Base-by-base conservation (phyloP, 2,113 vertebrate species). In the Pterocles gutturalis region DNA sequence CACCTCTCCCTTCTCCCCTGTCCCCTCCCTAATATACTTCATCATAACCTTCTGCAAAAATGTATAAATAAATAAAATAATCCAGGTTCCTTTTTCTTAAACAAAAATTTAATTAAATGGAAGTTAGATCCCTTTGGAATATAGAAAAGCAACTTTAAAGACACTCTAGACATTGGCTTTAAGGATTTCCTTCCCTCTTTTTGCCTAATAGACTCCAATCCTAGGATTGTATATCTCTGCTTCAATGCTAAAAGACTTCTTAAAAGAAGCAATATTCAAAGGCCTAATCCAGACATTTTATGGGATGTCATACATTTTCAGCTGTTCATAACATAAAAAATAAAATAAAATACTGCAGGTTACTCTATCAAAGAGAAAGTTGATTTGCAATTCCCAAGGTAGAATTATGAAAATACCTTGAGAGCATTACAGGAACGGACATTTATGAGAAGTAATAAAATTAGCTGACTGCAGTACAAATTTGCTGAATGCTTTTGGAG, bases 371-470 rank as follows among this genome's bases (percentile, higher is more conserved):
- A 97, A 96, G 93, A 93, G 86, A 95, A 96, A 91, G 86, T 73
- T 96, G 97, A 95, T 96, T 95, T 96, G 95, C 91, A 97, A 97
- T 96, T 97, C 97, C 95, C 97, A 87, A 62, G 90, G 88, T 84
- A 89, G 94, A 98, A 95, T 97, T 96, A 96, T 97, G 96, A 95
- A 97, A 97, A 96, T 97, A 94, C 95, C 96, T 96, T 92, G 95
- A 97, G 95, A 97, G 89, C 94, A 93, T 94, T 96, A 97, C 92
- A 96, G 96, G 83, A 96, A 97, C 95, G 89, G 96, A 96, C 96
- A 96, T 96, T 97, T 95, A 95, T 97, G 96, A 93, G 96, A 96
- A 93, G 96, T 96, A 97, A 97, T 97, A 96, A 96, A 97, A 98
- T 98, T 96, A 97, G 94, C 90, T 96, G 97, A 96, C 96, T 95